phyloP scores from a whole-genome alignment of 2,113 vertebrate species.

The Pseudopodoces humilis region DNA sequence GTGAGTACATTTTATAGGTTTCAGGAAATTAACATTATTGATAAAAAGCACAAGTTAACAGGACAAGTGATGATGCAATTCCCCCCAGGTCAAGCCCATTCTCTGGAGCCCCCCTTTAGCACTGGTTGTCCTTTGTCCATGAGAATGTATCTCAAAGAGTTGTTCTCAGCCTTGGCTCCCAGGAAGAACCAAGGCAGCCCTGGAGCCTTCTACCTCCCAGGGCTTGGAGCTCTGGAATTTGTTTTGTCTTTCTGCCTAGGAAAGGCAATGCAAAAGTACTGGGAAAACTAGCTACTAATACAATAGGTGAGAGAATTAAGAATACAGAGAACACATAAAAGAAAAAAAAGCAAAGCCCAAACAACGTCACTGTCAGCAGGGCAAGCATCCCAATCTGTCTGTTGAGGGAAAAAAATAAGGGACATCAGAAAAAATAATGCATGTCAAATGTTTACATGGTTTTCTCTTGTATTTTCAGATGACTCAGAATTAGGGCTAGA shows the following conservation, averaged over 20 bases:
- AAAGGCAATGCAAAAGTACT: background rate
- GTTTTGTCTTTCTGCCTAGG: background rate
- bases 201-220: accelerated
- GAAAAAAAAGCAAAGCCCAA: background rate
- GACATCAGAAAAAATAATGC: background rate
- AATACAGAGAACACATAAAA: background rate
- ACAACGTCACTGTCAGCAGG: accelerated
- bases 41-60: background rate
- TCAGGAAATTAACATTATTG: background rate
- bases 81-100: too few species aligned
- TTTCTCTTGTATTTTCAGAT: background rate
- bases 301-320: background rate
- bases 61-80: background rate
- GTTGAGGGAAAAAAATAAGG: background rate
- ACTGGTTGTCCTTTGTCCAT: background rate
- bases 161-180: background rate
- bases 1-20: background rate
- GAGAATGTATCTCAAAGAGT: background rate
- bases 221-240: background rate
- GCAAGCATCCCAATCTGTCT: background rate
- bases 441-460: background rate
- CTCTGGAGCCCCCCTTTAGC: background rate
- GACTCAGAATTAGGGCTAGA: background rate
- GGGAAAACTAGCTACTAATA: background rate
- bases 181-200: accelerated